These are phyloP conservation scores for Fragum sueziense DNA, from an alignment of 2,888 invertebrate species.

Conservation along the genomic window DNA sequence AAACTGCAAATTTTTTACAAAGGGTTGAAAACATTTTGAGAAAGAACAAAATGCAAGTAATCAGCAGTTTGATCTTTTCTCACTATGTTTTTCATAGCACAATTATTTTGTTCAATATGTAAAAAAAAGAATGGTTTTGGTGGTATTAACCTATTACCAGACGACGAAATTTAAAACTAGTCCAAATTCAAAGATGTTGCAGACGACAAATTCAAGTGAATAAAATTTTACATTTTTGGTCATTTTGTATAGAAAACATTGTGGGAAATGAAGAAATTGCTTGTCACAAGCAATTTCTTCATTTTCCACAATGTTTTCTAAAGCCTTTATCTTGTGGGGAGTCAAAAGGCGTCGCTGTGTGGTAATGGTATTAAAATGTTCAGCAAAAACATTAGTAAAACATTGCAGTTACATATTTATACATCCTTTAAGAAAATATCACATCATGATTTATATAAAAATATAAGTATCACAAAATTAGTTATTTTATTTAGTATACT, in stretches of 20 bases:
- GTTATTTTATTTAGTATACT: background rate
- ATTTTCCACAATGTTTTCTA: background rate
- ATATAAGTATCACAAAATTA: background rate
- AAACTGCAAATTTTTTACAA: no score
- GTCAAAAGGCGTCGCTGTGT: no score
- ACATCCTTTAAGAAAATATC: background rate
- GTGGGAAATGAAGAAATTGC: background rate
- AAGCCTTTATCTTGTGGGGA: no score
- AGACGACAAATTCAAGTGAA: no score
- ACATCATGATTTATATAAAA: background rate
- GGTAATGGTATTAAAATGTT: background rate
- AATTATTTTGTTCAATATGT: no score
- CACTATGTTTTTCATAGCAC: background rate
- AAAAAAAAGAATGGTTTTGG: no score
- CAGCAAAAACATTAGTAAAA: background rate
- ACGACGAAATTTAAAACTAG: no score
- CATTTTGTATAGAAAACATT: background rate
- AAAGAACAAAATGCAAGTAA: constrained; percentile 1
- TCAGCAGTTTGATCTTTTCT: background rate
- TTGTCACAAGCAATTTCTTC: background rate
- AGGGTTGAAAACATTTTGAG: background rate
- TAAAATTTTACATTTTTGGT: no score
- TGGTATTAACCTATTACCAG: no score
- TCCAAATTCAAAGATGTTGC: no score
- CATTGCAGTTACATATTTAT: background rate